phyloP scores from a whole-genome alignment of 2,888 invertebrate species.

The Xylota sylvarum region DNA sequence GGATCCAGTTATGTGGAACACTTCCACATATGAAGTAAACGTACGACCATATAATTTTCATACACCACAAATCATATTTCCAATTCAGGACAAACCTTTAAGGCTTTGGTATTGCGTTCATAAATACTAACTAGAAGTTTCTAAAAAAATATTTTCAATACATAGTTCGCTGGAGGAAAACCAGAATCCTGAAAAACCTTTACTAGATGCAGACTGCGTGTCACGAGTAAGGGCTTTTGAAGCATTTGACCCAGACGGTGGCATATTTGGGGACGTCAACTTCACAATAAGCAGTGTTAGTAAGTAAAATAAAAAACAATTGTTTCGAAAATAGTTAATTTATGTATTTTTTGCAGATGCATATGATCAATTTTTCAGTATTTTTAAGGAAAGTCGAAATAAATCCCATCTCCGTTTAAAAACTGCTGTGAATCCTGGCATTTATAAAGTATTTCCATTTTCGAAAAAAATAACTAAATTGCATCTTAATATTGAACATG shows the following conservation, averaged over 20 bases:
- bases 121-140: background rate
- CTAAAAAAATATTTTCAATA: background rate
- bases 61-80: slow-evolving; percentile 86
- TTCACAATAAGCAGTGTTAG: slow-evolving; percentile 83
- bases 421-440: slow-evolving; percentile 62
- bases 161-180: slow-evolving; percentile 16
- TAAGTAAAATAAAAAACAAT: slow-evolving; percentile 15
- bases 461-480: slow-evolving; percentile 6
- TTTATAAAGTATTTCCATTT: slow-evolving; percentile 73
- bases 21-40: slow-evolving; percentile 85
- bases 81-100: slow-evolving; percentile 81
- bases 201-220: slow-evolving; percentile 81
- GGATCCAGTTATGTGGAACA: slow-evolving; percentile 81
- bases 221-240: slow-evolving; percentile 84
- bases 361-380: slow-evolving; percentile 78
- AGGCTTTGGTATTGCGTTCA: slow-evolving; percentile 74
- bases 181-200: slow-evolving; percentile 76
- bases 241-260: slow-evolving; percentile 87
- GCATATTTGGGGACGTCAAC: slow-evolving; percentile 86
- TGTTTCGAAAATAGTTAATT: background rate
- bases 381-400: slow-evolving; percentile 76
- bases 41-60: slow-evolving; percentile 87
- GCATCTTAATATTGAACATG: slow-evolving; percentile 16
- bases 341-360: slow-evolving; percentile 63
- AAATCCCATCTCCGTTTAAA: slow-evolving; percentile 76